Evolutionary conservation across 2,797 vertebrate species (phyloP), one percentile per base, ranked within the genome.

Genomic region (Babyrousa celebensis): DNA sequence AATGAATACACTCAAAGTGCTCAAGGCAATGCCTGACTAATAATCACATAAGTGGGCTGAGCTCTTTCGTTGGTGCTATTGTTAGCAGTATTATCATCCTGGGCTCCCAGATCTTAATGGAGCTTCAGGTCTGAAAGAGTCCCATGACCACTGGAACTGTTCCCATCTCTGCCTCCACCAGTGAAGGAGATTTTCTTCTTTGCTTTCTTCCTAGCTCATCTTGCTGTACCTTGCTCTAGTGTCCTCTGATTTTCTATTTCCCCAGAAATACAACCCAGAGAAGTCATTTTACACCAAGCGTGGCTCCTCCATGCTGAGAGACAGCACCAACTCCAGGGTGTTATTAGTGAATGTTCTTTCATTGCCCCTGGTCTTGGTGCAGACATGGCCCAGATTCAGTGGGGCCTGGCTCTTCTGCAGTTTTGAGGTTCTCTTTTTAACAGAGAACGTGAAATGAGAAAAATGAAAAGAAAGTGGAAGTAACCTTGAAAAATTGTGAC

Each of bases 311-410:
- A 62, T 60, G 20, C 43, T 93, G 72, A 25, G 29, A 85, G 58
- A 87, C 2, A 67, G 27, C 43, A 82, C 12, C 21, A 58, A 48
- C 25, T 93, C 48, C n/a, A 85, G 48, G 10, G 74, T 20, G 96
- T 67, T 85, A 48, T 75, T 92, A 80, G 65, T 87, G 92, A 86
- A 72, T 25, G 84, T 71, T 27, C 58, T 93, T 21, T 74, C 71
- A 43, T 40, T 95, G 88, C 17, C 60, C 92, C 63, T 63, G 40
- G 18, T 74, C 23, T 85, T 65, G 40, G 15, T 48, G 40, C 2
- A n/a, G 74, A 52, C 16, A 10, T 80, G 52, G 67, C 75, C 75
- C 23, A 40, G 79, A 89, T 95, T 86, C 36, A 72, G 43, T 29
- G 27, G 5, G 29, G 14, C 12, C 43, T 85, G 65, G 71, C 14